A percentile compares a stretch with the other conserved stretches of the same genome.
These are phyloP conservation scores for Diaphora mendica DNA, from an alignment of 2,888 invertebrate genomes.

Conservation along the genomic window DNA sequence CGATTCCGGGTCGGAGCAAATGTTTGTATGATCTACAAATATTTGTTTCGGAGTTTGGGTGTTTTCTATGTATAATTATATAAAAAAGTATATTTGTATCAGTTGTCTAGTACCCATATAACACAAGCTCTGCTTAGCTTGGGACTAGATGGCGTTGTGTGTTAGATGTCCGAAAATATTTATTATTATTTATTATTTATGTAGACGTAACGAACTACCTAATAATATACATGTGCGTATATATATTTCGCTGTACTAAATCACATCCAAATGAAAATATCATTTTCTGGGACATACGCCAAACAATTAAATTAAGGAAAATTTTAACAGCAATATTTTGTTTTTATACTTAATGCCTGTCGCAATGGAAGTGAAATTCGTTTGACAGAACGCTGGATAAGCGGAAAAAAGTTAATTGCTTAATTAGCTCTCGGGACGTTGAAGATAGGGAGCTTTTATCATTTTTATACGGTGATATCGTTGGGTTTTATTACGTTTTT, in stretches of 20 bases:
- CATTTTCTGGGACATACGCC: conserved; percentile 35
- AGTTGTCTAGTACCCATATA: too few relatives aligned
- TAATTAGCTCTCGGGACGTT: conserved; percentile 48
- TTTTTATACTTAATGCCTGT: conserved; percentile 38
- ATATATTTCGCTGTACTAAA: conserved; percentile 6
- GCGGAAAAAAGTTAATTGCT: conserved; percentile 49
- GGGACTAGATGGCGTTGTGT: too few relatives aligned
- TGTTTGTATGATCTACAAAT: too few relatives aligned
- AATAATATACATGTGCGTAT: neutral
- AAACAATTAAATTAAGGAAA: conserved; percentile 49
- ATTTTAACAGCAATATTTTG: conserved; percentile 30
- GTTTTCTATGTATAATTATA: too few relatives aligned
- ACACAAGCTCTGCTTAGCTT: too few relatives aligned
- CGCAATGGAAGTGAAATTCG: conserved; percentile 35
- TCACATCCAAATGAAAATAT: conserved; percentile 27
- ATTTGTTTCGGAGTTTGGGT: too few relatives aligned
- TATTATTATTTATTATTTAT: too few relatives aligned
- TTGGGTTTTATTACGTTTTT: conserved; percentile 9
- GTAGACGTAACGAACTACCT: neutral
- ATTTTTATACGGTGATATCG: conserved; percentile 23
- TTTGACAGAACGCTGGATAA: conserved; percentile 31
- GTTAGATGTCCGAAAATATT: too few relatives aligned
- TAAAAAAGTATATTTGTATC: too few relatives aligned
- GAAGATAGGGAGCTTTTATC: conserved; percentile 37
- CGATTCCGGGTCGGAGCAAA: too few relatives aligned